Evolutionary conservation across 2,888 invertebrate genomes (phyloP).

Genomic region (Trichogramma evanescens): DNA sequence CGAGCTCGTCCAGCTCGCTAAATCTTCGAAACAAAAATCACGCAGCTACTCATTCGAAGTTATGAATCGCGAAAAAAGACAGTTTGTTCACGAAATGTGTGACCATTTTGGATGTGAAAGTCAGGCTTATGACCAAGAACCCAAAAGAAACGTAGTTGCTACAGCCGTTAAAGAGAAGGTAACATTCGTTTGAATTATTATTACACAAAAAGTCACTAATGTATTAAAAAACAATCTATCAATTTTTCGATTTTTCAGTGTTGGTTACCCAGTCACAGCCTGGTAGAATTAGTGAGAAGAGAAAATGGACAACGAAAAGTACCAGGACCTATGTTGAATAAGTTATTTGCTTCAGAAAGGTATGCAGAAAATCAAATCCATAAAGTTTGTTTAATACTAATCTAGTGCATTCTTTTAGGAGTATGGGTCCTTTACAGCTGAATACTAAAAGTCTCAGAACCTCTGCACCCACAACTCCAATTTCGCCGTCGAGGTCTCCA

Average conservation of each 20-base stretch:
- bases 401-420: conserved; percentile 28
- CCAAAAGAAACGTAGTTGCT: conserved; percentile 91
- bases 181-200: conserved; percentile 14
- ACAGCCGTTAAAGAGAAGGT: conserved; percentile 77
- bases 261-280: conserved; percentile 82
- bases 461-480: conserved; percentile 22
- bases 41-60: conserved; percentile 83
- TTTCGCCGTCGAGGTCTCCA: conserved; percentile 31
- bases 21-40: conserved; percentile 76
- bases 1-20: conserved; percentile 79
- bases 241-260: conserved; percentile 52
- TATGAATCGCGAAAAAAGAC: conserved; percentile 89
- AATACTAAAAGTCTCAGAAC: conserved; percentile 35
- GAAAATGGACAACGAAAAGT: conserved; percentile 73
- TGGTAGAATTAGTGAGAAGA: conserved; percentile 73
- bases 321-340: conserved; percentile 61
- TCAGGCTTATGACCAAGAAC: conserved; percentile 90
- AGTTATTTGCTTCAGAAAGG: conserved; percentile 20
- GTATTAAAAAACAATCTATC: neutral
- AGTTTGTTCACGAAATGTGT: conserved; percentile 88
- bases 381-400: neutral
- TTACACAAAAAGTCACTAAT: neutral
- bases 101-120: conserved; percentile 92
- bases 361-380: neutral
- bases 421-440: conserved; percentile 36